Evolutionary conservation across 2,113 vertebrate species (phyloP), one percentile per base, ranked within the genome.

Genomic region (Bungarus multicinctus): DNA sequence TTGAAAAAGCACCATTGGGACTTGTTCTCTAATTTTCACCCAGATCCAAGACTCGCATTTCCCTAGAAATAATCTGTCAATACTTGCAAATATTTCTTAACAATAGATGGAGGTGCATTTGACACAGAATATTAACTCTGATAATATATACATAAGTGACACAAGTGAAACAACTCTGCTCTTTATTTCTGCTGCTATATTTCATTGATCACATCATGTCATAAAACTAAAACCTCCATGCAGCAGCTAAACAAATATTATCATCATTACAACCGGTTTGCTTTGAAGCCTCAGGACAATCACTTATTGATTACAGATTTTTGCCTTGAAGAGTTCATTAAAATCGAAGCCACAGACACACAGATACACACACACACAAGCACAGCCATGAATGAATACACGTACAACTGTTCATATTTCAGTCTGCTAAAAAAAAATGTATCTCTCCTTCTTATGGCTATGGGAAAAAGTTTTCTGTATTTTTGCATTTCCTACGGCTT

Each of bases 221-320:
- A 64, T 93, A 85, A 93, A 90, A 93, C 86, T 89, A 89, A 85
- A 58, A 69, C 22, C 34, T 87, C 64, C 92, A 90, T 64, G 88
- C 86, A 89, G 54, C 88, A 50, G 47, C 47, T 87, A 90, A 93
- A 93, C 54, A 93, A 90, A 93, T 93, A 90, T 45, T 85, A 22
- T 4, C 88, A 85, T 93, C n/a, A 53, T 93, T 90, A 86, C 88
- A 93, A 64, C 22, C 52, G 54, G 45, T 86, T 90, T 52, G 30
- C 92, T 93, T 93, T 93, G 88, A 93, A 93, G 88, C 92, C 30
- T 27, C 0, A 45, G 55, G 86, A 86, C 74, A 90, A 90, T 90
- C 39, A 14, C 54, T 87, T 90, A 93, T 93, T 93, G 92, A 86
- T 93, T 90, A 90, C 92, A 93, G 92, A 93, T 93, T 93, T 88